Evolutionary conservation across 2,888 invertebrate genomes (phyloP).

Genomic region (Aethes cnicana): DNA sequence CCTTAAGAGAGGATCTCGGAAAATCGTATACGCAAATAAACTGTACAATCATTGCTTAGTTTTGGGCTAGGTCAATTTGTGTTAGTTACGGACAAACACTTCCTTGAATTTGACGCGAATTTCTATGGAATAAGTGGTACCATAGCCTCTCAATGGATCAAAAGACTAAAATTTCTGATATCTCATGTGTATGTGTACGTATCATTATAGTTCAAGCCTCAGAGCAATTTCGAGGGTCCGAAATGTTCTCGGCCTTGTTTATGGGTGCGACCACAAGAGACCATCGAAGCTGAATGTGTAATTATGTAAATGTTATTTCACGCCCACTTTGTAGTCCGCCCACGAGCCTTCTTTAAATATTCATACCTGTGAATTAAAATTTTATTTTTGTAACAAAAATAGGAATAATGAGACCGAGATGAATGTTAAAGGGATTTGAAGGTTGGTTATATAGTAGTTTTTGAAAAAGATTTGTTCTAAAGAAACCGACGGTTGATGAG

Average conservation of each 20-base stretch:
- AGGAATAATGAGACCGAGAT: background rate
- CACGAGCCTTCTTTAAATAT: conserved; percentile 12
- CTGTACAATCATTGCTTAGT: too few relatives aligned
- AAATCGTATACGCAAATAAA: too few relatives aligned
- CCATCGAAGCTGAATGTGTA: conserved; percentile 5
- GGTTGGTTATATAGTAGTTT: background rate
- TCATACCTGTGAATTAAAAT: conserved; percentile 8
- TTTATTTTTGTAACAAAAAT: background rate
- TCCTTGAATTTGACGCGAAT: too few relatives aligned
- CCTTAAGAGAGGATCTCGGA: too few relatives aligned
- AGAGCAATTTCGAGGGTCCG: background rate
- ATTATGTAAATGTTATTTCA: conserved; percentile 10
- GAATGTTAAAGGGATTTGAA: conserved; percentile 3
- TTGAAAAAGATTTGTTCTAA: background rate
- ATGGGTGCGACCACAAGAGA: background rate
- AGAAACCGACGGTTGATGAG: too few relatives aligned
- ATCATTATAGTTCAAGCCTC: background rate
- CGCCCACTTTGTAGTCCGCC: background rate
- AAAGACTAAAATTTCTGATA: too few relatives aligned
- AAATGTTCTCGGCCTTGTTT: background rate
- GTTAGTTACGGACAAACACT: too few relatives aligned
- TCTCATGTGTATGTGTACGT: too few relatives aligned
- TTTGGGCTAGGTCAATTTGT: too few relatives aligned
- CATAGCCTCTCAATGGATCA: too few relatives aligned
- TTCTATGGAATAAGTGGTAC: too few relatives aligned